Conservation (phyloP, 2,888 invertebrate species). For the Tipula confusa region DNA sequence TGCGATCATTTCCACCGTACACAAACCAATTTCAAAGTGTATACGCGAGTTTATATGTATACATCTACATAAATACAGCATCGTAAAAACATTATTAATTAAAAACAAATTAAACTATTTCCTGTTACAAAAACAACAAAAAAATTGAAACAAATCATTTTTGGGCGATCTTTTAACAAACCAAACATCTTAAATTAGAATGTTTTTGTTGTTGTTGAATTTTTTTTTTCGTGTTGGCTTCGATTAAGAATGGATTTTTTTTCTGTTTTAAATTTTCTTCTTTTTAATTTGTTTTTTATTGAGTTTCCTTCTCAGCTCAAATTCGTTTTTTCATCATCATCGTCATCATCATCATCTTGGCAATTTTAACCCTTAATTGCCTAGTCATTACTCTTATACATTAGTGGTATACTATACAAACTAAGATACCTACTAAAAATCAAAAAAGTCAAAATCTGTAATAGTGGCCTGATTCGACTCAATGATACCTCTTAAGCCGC, state of each 20-base stretch:
- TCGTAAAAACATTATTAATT: slow-evolving; percentile 28
- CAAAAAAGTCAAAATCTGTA: too few relatives aligned
- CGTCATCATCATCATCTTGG: background rate
- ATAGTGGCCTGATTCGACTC: too few relatives aligned
- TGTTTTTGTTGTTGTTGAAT: background rate
- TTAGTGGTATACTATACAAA: background rate
- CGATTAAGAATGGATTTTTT: slow-evolving; percentile 7
- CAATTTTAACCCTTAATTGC: background rate
- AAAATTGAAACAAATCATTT: background rate
- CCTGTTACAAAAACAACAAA: background rate
- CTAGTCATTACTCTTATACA: background rate
- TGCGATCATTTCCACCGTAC: background rate
- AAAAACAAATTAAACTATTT: slow-evolving; percentile 28
- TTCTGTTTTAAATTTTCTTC: background rate
- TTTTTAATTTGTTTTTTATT: background rate
- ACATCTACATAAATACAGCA: background rate
- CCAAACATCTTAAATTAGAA: slow-evolving; percentile 20
- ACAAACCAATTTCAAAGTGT: background rate
- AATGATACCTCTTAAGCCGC: too few relatives aligned
- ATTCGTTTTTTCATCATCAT: background rate
- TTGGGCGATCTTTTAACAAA: slow-evolving; percentile 12
- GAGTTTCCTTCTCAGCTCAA: background rate
- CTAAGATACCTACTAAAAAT: too few relatives aligned
- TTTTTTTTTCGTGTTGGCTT: background rate
- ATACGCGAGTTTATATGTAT: too few relatives aligned